A percentile compares a stretch with the other conserved stretches of the same genome.
These are phyloP conservation scores for Idaea straminata DNA, from an alignment of 2,888 invertebrate genomes.

Conservation along the genomic window DNA sequence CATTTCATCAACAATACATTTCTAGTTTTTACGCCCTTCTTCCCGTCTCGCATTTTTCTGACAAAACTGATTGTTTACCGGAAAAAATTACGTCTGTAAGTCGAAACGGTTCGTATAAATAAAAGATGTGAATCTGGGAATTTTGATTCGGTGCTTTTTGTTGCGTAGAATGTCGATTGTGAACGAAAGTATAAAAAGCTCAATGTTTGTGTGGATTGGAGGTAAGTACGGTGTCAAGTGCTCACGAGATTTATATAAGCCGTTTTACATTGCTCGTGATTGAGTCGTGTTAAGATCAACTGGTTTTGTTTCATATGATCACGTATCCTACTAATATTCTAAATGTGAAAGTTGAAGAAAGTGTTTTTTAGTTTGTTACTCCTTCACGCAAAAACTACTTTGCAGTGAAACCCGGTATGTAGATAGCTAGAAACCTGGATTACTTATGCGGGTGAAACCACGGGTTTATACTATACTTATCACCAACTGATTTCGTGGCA, in stretches of 20 bases:
- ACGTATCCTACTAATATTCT: no score
- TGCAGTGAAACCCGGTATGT: no score
- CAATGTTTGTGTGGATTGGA: conserved; percentile 58
- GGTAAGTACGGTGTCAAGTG: conserved; percentile 65
- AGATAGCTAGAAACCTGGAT: no score
- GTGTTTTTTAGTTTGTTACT: no score
- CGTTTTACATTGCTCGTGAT: conserved; percentile 41
- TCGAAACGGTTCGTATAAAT: conserved; percentile 70
- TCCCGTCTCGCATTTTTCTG: conserved; percentile 76
- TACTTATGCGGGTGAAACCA: no score
- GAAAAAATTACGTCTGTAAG: conserved; percentile 80
- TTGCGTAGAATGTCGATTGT: conserved; percentile 55
- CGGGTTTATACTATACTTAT: no score
- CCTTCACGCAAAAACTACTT: no score
- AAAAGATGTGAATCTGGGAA: conserved; percentile 73
- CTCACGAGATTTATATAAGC: conserved; percentile 50
- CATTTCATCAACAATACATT: conserved; percentile 53
- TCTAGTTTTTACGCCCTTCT: conserved; percentile 68
- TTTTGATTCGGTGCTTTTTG: conserved; percentile 77
- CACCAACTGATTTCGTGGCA: no score
- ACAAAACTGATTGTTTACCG: conserved; percentile 79
- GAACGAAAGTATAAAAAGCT: conserved; percentile 54
- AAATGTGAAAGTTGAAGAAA: no score
- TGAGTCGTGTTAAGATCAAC: conserved; percentile 11
- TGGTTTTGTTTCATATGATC: no score